Percentiles rank a stretch among this genome's conserved stretches.
phyloP scores from a whole-genome alignment of 2,888 invertebrate genomes.

The Mycalesis mineus region DNA sequence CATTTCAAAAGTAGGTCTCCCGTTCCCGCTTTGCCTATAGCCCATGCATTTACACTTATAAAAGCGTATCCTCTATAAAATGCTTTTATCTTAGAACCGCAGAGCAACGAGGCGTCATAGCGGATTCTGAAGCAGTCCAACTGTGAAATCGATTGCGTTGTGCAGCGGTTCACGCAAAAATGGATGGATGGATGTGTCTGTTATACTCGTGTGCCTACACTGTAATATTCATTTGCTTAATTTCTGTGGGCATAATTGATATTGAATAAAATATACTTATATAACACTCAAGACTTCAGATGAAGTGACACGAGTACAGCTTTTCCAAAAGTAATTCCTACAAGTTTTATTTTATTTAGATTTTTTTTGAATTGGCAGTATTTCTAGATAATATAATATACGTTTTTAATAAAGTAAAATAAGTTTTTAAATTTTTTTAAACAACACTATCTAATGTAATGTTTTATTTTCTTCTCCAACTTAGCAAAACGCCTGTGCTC shows the following conservation, averaged over 20 bases:
- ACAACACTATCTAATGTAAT: no score
- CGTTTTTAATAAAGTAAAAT: no score
- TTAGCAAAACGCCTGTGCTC: no score
- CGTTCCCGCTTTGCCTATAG: background rate
- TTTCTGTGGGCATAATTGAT: background rate
- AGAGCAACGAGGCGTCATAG: conserved; percentile 9
- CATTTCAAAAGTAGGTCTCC: background rate
- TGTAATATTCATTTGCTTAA: background rate
- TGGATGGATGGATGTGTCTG: conserved; percentile 8
- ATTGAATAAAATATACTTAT: no score
- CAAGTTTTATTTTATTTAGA: no score
- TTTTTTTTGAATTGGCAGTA: no score
- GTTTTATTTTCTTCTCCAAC: no score
- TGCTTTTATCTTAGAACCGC: conserved; percentile 13
- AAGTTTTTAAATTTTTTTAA: no score
- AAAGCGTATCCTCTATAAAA: background rate
- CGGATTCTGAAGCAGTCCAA: conserved; percentile 9
- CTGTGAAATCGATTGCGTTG: conserved; percentile 22
- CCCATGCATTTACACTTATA: background rate
- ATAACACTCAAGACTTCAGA: no score
- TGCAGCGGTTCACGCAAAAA: conserved; percentile 12
- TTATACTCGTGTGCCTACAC: background rate
- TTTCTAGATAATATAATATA: no score
- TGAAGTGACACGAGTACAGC: no score
- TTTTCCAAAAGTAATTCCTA: no score